Percentiles rank a stretch among this genome's conserved stretches.
Conservation (phyloP, 1,140 invertebrate genomes). For the Patella vulgata region DNA sequence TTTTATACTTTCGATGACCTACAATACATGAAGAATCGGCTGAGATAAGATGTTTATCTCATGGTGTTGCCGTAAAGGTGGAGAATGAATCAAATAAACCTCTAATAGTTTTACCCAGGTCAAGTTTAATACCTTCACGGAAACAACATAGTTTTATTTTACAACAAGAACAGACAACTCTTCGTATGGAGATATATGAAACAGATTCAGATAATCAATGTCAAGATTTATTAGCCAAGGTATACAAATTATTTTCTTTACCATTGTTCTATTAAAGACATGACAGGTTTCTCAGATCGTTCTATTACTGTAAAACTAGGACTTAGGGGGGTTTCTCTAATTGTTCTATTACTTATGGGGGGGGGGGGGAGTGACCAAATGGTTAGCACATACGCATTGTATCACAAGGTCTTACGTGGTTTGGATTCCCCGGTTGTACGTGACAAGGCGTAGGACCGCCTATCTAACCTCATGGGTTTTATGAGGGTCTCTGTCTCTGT, state of each 20-base stretch:
- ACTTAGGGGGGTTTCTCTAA: background rate
- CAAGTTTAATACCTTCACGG: constrained; percentile 48
- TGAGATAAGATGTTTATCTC: constrained; percentile 48
- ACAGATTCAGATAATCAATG: constrained; percentile 23
- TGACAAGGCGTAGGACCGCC: too few relatives aligned
- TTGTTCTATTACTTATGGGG: too few relatives aligned
- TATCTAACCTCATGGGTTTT: too few relatives aligned
- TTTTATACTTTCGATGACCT: too few relatives aligned
- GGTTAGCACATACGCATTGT: too few relatives aligned
- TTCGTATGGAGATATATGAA: constrained; percentile 53
- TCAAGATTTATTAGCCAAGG: constrained; percentile 38
- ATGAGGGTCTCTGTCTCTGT: too few relatives aligned
- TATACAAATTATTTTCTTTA: constrained; percentile 16
- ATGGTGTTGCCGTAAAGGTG: constrained; percentile 44
- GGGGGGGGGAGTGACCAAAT: too few relatives aligned
- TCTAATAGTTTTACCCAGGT: constrained; percentile 42
- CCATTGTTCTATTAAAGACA: background rate
- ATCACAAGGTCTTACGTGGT: too few relatives aligned
- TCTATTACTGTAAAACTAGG: background rate
- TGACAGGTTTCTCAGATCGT: background rate
- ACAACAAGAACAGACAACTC: constrained; percentile 40
- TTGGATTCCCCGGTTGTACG: too few relatives aligned
- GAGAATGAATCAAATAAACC: constrained; percentile 17
- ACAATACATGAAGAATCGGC: constrained; percentile 34
- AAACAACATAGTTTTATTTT: constrained; percentile 50